These are phyloP conservation scores for Sylvilagus bachmani DNA, from an alignment of 2,113 vertebrate species.

Conservation along the genomic window DNA sequence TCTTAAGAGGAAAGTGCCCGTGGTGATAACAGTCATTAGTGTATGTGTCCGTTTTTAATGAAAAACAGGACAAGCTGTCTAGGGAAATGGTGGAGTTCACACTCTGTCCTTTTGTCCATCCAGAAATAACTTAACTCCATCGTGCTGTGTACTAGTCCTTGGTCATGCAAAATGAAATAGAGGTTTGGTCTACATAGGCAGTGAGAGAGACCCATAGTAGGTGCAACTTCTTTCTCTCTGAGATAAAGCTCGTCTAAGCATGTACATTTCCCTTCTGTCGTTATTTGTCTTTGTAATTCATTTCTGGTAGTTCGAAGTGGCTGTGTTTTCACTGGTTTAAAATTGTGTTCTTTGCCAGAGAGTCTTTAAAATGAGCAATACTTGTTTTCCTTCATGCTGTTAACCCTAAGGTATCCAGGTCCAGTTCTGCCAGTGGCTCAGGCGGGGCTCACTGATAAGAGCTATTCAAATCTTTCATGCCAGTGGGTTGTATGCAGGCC, in stretches of 20 bases:
- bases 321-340: background rate
- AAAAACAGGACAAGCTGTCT: background rate
- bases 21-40: background rate
- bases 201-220: background rate
- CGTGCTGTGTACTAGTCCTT: background rate
- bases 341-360: background rate
- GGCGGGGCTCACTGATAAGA: background rate
- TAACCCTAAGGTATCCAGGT: background rate
- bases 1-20: background rate
- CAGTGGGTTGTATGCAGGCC: accelerated
- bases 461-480: background rate
- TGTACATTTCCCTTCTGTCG: background rate
- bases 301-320: background rate
- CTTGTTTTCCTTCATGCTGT: background rate
- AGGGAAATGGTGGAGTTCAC: background rate
- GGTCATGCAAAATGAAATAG: background rate
- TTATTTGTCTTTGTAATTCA: conserved; percentile 4
- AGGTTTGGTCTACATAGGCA: background rate
- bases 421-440: background rate
- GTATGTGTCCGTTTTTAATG: background rate
- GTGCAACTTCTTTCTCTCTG: background rate
- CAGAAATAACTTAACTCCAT: conserved; percentile 5
- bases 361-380: conserved; percentile 3
- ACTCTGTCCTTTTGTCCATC: background rate
- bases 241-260: background rate